A percentile compares a stretch with the other conserved stretches of the same genome.
phyloP scores from a whole-genome alignment of 2,888 invertebrate genomes.

The Criorhina ranunculi region DNA sequence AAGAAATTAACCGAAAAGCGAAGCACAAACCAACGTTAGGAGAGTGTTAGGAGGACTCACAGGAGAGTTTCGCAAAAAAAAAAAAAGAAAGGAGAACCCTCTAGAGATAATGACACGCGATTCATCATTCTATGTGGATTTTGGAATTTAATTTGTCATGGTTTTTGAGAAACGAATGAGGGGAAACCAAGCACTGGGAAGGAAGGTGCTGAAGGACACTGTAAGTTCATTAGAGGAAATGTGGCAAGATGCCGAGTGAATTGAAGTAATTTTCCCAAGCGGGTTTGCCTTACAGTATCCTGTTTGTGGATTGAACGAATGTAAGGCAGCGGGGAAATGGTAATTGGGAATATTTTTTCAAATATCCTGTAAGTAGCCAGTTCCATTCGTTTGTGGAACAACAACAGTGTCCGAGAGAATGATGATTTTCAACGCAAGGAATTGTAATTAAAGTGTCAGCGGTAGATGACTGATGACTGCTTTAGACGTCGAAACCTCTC shows the following conservation, averaged over 20 bases:
- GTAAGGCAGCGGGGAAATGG: conserved; percentile 4
- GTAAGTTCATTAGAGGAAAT: conserved; percentile 61
- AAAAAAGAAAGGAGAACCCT: conserved; percentile 6
- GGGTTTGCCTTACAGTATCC: conserved; percentile 39
- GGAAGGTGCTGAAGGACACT: conserved; percentile 65
- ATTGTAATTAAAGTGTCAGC: too few relatives aligned
- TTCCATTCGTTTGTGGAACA: too few relatives aligned
- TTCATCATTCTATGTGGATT: conserved; percentile 75
- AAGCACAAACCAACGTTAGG: too few relatives aligned
- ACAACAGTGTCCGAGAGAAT: too few relatives aligned
- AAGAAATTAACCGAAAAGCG: conserved; percentile 62
- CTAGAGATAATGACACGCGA: conserved; percentile 71
- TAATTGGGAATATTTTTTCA: neutral
- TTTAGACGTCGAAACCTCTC: too few relatives aligned
- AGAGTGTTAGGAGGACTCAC: conserved; percentile 19
- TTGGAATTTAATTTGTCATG: conserved; percentile 76
- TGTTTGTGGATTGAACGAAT: conserved; percentile 1
- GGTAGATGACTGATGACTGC: too few relatives aligned
- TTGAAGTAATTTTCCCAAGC: conserved; percentile 57
- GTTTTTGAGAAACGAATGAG: conserved; percentile 61
- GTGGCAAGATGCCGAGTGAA: conserved; percentile 27
- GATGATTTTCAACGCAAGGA: too few relatives aligned
- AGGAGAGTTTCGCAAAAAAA: neutral
- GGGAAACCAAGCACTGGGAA: conserved; percentile 13
- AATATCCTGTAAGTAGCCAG: too few relatives aligned